Percentiles rank a stretch among this genome's conserved stretches.
phyloP scores from a whole-genome alignment of 1,140 invertebrate species.

The Neodiprion virginianus region DNA sequence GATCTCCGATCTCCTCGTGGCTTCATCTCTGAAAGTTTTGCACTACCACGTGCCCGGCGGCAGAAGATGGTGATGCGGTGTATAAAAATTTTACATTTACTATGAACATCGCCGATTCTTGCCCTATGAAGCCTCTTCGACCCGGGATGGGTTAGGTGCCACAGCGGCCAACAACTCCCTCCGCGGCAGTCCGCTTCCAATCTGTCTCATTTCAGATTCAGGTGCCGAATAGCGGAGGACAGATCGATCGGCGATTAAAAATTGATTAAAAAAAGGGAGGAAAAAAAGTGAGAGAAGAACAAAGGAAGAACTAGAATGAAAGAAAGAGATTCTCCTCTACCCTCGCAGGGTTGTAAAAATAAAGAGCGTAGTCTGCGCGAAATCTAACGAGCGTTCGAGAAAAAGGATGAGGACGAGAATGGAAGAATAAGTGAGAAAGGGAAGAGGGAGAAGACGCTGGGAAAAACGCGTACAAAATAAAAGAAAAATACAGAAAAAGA shows the following conservation, averaged over 20 bases:
- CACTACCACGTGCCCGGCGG: no score
- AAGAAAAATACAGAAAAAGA: background rate
- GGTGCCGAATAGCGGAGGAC: background rate
- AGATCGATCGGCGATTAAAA: background rate
- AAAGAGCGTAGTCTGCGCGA: no score
- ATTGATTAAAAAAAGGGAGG: background rate
- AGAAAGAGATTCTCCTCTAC: no score
- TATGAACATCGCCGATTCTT: constrained; percentile 30
- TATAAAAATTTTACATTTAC: constrained; percentile 42
- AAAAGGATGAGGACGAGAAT: no score
- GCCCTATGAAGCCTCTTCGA: background rate
- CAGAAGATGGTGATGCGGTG: background rate
- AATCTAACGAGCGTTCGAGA: no score
- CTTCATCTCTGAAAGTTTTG: background rate
- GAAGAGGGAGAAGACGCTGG: no score
- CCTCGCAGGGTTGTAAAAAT: no score
- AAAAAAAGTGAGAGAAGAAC: no score
- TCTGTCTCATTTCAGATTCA: background rate
- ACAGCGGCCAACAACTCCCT: background rate
- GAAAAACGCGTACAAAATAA: no score
- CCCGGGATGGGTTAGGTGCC: no score
- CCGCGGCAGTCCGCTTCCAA: background rate
- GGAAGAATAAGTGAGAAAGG: no score
- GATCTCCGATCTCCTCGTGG: constrained; percentile 22
- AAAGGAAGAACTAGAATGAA: no score